Evolutionary conservation across 2,797 vertebrate genomes (phyloP).

Genomic region (Stomatorhinus walkeri): DNA sequence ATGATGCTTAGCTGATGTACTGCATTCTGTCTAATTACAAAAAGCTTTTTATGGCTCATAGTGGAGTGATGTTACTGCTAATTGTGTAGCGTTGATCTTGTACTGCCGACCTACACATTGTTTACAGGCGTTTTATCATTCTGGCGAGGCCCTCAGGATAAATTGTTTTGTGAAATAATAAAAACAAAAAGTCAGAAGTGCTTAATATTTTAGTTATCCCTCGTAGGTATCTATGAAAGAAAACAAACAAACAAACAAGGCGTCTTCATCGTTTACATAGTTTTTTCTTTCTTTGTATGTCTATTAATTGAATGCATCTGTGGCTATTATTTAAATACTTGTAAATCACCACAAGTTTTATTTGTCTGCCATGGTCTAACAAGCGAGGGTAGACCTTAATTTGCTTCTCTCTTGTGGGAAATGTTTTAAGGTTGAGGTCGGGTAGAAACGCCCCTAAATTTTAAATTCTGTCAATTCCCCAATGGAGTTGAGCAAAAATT

Average conservation of each 20-base stretch:
- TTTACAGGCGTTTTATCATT: neutral
- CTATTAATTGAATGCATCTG: constrained; percentile 11
- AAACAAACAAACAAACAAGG: neutral
- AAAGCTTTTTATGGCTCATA: neutral
- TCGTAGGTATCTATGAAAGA: neutral
- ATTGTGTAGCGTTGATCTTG: neutral
- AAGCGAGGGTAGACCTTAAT: constrained; percentile 11
- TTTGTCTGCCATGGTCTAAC: constrained; percentile 14
- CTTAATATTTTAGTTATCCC: constrained; percentile 1
- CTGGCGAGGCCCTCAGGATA: neutral
- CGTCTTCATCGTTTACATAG: neutral
- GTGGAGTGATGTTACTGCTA: neutral
- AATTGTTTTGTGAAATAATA: neutral
- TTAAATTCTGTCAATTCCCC: constrained; percentile 13
- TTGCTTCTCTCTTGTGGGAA: constrained; percentile 16
- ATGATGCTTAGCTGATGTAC: neutral
- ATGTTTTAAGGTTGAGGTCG: constrained; percentile 17
- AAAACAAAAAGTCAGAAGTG: neutral
- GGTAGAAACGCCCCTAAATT: constrained; percentile 16
- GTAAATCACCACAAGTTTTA: constrained; percentile 8
- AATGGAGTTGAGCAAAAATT: neutral
- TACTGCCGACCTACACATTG: neutral
- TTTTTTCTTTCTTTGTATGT: constrained; percentile 1
- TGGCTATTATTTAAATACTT: constrained; percentile 16
- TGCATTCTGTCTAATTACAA: neutral